Evolutionary conservation across 2,888 invertebrate genomes (phyloP), one percentile per base, ranked within the genome.

Genomic region (Athetis lepigone): DNA sequence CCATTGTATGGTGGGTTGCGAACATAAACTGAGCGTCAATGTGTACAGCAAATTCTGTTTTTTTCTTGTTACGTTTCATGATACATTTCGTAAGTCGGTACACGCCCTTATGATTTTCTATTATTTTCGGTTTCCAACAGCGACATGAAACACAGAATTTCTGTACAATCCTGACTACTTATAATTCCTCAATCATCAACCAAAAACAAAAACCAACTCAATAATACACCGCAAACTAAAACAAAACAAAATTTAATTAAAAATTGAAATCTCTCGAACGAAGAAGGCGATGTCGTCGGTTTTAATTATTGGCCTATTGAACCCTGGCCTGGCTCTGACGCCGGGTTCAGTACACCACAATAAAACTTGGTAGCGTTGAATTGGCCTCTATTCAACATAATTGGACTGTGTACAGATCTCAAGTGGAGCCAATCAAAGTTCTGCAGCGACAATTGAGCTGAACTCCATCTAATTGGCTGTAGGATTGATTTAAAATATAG

Each of bases 291-390:
- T 89, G 86, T 88, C 83, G 83, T 88, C 86, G 91, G 91, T 92
- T 93, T 92, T 93, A 93, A 94, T 93, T 93, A 93, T 92, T 92
- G 90, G 85, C 83, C 88, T 83, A 91, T 92, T 90, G 90, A 92
- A 80, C 83, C 81, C 79, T 78, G 70, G 88, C 85, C 92, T 93
- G 93, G 77, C 85, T 79, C 79, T 92, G 93, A 93, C 93, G 92
- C 88, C 80, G 87, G 86, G 85, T 83, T 83, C 85, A 80, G 83
- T 84, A 77, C 64, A 82, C 82, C 76, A 89, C 91, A 92, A 92
- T 92, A 89, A 89, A 90, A 91, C 91, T 92, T 92, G 88, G 88
- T 87, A 78, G 88, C 88, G 86, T 83, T 88, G 86, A 90, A 93
- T 93, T 82, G 92, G 92, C 90, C 90, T 87, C 87, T 88, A 91